Evolutionary conservation across 2,113 vertebrate species (phyloP).

Genomic region (Eptesicus fuscus): DNA sequence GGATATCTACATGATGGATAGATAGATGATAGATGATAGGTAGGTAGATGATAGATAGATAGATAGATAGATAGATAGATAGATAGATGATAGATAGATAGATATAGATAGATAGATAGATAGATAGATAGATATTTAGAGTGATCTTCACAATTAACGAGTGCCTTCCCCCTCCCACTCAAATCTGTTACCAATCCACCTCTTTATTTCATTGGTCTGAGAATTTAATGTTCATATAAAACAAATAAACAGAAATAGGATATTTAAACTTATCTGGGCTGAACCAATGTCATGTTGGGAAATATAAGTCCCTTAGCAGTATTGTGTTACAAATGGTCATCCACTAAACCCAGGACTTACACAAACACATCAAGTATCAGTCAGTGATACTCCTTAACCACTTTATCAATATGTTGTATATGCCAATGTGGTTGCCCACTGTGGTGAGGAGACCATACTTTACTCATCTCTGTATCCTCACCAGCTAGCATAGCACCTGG

Average conservation of each 20-base stretch:
- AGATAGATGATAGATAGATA: background rate
- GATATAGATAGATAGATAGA: background rate
- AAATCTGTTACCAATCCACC: background rate
- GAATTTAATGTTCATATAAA: background rate
- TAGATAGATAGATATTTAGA: background rate
- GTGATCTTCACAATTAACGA: background rate
- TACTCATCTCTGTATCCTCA: background rate
- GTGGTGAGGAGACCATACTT: background rate
- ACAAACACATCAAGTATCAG: background rate
- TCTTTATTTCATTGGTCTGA: background rate
- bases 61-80: background rate
- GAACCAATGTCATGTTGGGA: background rate
- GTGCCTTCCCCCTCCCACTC: background rate
- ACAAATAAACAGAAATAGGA: background rate
- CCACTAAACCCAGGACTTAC: background rate
- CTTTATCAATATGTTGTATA: background rate
- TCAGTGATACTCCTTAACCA: background rate
- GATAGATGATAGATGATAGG: too few relatives aligned
- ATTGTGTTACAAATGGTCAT: background rate
- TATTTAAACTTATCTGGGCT: background rate
- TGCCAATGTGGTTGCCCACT: background rate
- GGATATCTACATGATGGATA: background rate
- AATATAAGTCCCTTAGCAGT: background rate
- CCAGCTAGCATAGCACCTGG: background rate
- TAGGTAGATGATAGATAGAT: background rate